These are phyloP conservation scores for Patiria miniata DNA, from an alignment of 35 echinoderm and acorn worm genomes.

Conservation along the genomic window DNA sequence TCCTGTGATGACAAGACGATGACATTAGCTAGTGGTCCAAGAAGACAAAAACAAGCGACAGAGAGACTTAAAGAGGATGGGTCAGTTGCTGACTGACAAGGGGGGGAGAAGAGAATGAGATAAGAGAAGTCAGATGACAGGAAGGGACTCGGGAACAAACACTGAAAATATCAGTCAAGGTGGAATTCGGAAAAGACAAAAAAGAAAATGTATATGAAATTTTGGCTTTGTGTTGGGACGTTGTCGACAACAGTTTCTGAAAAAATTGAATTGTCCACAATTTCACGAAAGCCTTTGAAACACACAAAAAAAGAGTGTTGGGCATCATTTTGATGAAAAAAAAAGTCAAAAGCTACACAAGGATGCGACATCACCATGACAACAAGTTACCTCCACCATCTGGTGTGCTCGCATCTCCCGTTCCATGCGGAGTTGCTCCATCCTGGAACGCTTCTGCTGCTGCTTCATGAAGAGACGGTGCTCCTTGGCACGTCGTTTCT, in stretches of 20 bases:
- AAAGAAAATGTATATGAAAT: no score
- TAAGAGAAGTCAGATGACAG: background rate
- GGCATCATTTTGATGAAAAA: background rate
- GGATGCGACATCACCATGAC: background rate
- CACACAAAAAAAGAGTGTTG: background rate
- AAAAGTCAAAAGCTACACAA: no score
- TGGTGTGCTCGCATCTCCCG: constrained; percentile 89
- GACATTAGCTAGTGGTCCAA: background rate
- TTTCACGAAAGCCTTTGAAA: no score
- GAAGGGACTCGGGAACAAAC: background rate
- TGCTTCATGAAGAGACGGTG: constrained; percentile 69
- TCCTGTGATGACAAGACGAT: background rate
- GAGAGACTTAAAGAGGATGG: background rate
- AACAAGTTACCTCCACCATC: constrained; percentile 79
- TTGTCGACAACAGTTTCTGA: no score
- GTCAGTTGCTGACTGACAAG: background rate
- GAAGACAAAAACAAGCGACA: constrained; percentile 1
- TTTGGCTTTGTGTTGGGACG: no score
- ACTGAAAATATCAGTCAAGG: no score
- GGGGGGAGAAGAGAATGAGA: background rate
- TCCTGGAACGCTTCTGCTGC: constrained; percentile 76
- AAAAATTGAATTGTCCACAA: no score
- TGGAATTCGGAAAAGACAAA: no score
- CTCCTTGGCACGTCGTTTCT: constrained; percentile 88
- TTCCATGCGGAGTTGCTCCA: constrained; percentile 90